These are phyloP conservation scores for Cossypha polioptera DNA, from an alignment of 2,797 vertebrate species.

Conservation along the genomic window DNA sequence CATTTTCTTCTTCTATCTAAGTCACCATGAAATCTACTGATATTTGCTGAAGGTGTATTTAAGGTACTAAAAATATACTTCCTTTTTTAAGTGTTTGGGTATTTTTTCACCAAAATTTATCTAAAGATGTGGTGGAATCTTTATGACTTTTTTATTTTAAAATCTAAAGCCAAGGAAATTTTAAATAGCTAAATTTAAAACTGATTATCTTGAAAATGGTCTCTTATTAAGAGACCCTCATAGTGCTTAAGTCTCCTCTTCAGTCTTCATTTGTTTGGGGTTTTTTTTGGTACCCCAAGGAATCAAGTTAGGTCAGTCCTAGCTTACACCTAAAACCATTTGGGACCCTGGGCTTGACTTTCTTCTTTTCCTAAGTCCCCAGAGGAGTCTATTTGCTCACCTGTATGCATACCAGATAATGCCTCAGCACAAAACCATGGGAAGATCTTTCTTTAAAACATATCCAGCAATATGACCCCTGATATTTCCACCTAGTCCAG, in stretches of 20 bases:
- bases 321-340: neutral
- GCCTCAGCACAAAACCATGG: neutral
- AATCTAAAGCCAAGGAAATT: neutral
- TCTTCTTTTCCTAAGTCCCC: neutral
- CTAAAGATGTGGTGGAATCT: neutral
- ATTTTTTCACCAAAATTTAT: neutral
- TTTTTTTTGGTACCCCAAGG: neutral
- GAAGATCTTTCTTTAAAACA: neutral
- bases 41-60: neutral
- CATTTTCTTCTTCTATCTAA: neutral
- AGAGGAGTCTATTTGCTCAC: neutral
- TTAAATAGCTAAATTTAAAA: neutral
- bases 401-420: neutral
- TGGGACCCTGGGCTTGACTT: neutral
- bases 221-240: neutral
- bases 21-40: neutral
- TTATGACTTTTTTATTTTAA: neutral
- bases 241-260: neutral
- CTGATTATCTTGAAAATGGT: neutral
- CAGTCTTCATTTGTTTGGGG: neutral
- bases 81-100: neutral
- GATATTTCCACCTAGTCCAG: neutral
- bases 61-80: neutral
- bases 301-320: neutral
- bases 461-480: neutral